phyloP scores from a whole-genome alignment of 2,888 invertebrate genomes.

The Oscheius sp. region DNA sequence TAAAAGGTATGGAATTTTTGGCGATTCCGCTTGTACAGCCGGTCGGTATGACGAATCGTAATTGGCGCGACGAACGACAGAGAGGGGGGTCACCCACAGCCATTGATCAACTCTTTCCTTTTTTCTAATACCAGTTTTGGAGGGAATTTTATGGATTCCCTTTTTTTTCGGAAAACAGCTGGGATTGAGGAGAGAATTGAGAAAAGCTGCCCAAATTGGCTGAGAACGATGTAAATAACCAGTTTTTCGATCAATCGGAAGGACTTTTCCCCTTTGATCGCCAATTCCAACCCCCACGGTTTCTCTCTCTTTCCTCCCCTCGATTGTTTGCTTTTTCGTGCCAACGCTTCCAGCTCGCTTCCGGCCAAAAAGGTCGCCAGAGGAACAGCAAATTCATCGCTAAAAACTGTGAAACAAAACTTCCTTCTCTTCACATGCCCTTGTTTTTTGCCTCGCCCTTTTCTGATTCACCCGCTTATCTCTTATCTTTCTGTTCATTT shows the following conservation, averaged over 20 bases:
- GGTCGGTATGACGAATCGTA: conserved; percentile 2
- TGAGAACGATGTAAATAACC: neutral
- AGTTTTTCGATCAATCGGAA: neutral
- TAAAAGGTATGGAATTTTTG: neutral
- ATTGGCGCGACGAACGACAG: conserved; percentile 1
- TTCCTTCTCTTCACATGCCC: neutral
- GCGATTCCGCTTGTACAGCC: conserved; percentile 16
- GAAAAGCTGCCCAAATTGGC: neutral
- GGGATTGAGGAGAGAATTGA: neutral
- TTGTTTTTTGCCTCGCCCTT: neutral
- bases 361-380: conserved; percentile 14
- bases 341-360: conserved; percentile 23
- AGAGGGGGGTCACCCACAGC: neutral
- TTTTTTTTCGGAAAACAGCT: too few species aligned
- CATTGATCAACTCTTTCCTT: conserved; percentile 21
- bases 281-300: neutral
- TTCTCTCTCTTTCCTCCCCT: neutral
- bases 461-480: neutral
- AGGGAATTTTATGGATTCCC: too few species aligned
- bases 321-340: conserved; percentile 16
- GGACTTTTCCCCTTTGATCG: conserved; percentile 2
- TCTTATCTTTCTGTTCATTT: neutral
- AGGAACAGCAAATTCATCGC: neutral
- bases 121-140: neutral
- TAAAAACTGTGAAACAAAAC: neutral